A percentile compares a stretch with the other conserved stretches of the same genome.
Conservation (phyloP, 2,797 vertebrate species). For the Mastacembelus armatus region DNA sequence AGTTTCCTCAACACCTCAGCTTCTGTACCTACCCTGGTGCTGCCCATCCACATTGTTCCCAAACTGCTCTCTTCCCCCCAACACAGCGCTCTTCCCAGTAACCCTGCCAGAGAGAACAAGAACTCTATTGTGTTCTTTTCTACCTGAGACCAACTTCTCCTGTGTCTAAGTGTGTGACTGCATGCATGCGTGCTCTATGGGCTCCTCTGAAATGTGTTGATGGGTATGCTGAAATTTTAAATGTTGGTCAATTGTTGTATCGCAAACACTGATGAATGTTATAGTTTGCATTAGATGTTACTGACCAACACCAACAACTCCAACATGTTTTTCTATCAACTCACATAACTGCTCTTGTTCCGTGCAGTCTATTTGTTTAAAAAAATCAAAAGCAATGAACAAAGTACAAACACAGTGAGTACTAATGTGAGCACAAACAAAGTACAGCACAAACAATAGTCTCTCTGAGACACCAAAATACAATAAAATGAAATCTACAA, state of each 20-base stretch:
- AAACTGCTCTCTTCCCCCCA: conserved; percentile 1
- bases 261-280: not conserved
- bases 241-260: not conserved
- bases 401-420: too few relatives aligned
- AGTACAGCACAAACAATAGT: not conserved
- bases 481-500: too few relatives aligned
- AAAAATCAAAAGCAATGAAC: too few relatives aligned
- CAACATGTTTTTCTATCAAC: not conserved
- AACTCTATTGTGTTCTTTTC: conserved; percentile 56
- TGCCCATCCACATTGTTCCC: not conserved
- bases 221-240: not conserved
- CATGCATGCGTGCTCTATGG: conserved; percentile 6
- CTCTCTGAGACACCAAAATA: not conserved
- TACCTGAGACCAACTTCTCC: conserved; percentile 51
- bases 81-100: conserved; percentile 1
- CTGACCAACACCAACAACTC: too few relatives aligned
- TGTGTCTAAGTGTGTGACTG: conserved; percentile 2
- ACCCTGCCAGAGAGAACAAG: conserved; percentile 55
- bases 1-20: not conserved
- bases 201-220: conserved; percentile 6
- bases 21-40: not conserved
- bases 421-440: too few relatives aligned
- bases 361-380: not conserved
- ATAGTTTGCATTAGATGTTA: not conserved
- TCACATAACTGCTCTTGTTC: not conserved